Percentiles rank a stretch among this genome's conserved stretches.
Conservation (phyloP, 2,888 invertebrate genomes). For the Netelia inedita region DNA sequence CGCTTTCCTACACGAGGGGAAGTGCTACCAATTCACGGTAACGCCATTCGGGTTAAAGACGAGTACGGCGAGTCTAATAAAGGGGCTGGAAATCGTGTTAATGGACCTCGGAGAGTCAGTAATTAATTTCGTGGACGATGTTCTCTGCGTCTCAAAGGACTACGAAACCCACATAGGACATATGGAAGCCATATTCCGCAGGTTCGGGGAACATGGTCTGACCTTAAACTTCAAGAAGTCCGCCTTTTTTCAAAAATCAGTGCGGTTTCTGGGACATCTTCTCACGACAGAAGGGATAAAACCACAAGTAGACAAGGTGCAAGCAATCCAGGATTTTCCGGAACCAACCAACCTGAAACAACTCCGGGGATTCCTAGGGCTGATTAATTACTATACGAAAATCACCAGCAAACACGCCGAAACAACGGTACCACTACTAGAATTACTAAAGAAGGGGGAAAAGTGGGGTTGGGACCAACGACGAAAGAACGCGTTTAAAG, state of each 20-base stretch:
- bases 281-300: conserved; percentile 68
- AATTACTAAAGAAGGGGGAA: no score
- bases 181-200: conserved; percentile 12
- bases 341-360: not conserved
- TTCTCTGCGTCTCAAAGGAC: not conserved
- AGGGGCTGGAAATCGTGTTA: not conserved
- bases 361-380: conserved; percentile 1
- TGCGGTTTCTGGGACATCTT: conserved; percentile 75
- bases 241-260: conserved; percentile 67
- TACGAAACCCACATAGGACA: conserved; percentile 29
- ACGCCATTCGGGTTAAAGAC: not conserved
- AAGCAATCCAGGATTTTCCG: conserved; percentile 56
- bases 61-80: not conserved
- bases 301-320: conserved; percentile 17
- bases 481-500: conserved; percentile 8
- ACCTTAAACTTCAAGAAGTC: conserved; percentile 75
- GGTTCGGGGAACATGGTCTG: conserved; percentile 61
- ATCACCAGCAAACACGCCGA: conserved; percentile 60
- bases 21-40: not conserved
- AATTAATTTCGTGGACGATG: conserved; percentile 36
- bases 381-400: conserved; percentile 60
- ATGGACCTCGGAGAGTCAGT: not conserved
- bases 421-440: conserved; percentile 45
- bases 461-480: conserved; percentile 21
- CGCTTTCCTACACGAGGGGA: not conserved